Evolutionary conservation across 1,140 invertebrate species (phyloP).

Genomic region (Chironomus tepperi): DNA sequence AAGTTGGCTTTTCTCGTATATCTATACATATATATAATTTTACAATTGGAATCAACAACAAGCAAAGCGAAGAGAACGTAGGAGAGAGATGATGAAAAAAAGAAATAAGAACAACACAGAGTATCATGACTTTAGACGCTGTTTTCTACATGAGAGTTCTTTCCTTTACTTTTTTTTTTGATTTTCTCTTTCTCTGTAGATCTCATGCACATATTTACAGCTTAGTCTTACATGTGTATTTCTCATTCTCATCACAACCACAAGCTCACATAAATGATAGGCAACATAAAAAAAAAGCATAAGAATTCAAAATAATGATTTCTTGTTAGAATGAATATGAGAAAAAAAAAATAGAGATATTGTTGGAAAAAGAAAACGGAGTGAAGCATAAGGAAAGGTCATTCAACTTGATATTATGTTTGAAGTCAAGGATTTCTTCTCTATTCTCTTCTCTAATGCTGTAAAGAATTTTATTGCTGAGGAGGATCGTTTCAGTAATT

Average conservation of each 20-base stretch:
- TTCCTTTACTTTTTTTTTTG: not conserved
- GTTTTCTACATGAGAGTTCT: not conserved
- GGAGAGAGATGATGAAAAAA: too few relatives aligned
- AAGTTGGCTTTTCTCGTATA: constrained; percentile 5
- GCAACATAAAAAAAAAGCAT: constrained; percentile 17
- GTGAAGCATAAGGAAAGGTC: constrained; percentile 21
- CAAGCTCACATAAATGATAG: not conserved
- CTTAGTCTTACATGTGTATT: too few relatives aligned
- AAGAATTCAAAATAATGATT: constrained; percentile 23
- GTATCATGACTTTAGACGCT: constrained; percentile 7
- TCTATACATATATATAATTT: too few relatives aligned
- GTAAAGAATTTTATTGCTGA: constrained; percentile 18
- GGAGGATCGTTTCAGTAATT: constrained; percentile 12
- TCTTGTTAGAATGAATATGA: constrained; percentile 20
- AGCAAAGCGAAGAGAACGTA: too few relatives aligned
- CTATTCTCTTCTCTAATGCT: constrained; percentile 23
- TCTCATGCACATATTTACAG: not conserved
- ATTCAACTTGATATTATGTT: not conserved
- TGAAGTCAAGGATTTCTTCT: constrained; percentile 20
- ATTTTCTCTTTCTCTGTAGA: not conserved
- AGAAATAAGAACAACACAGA: not conserved
- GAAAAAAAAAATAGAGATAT: constrained; percentile 15
- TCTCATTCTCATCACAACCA: too few relatives aligned
- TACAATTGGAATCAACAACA: too few relatives aligned
- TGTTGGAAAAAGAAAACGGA: not conserved